A percentile compares a stretch with the other conserved stretches of the same genome.
phyloP scores from a whole-genome alignment of 1,140 invertebrate genomes.

The Megalopta genalis region DNA sequence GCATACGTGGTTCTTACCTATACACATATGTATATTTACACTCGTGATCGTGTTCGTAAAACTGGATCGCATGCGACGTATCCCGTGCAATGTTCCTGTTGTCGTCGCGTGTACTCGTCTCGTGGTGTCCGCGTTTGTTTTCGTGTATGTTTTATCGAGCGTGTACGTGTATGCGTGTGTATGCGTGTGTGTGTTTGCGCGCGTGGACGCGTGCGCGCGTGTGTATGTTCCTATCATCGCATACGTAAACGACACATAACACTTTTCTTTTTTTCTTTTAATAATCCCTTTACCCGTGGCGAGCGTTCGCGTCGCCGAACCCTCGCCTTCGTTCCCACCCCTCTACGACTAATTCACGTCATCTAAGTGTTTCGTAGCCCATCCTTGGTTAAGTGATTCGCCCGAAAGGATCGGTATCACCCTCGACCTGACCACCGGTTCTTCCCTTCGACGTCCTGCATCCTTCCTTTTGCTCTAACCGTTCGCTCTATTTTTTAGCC shows the following conservation, averaged over 20 bases:
- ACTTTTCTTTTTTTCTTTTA: constrained; percentile 43
- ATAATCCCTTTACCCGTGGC: constrained; percentile 45
- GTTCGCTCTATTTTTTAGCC: not conserved
- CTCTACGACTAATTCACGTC: constrained; percentile 52
- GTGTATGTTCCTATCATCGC: constrained; percentile 60
- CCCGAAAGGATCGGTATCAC: constrained; percentile 52
- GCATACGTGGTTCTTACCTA: constrained; percentile 48
- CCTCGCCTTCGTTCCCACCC: not conserved
- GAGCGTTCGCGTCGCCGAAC: constrained; percentile 21
- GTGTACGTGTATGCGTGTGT: constrained; percentile 10
- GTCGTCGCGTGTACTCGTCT: constrained; percentile 8
- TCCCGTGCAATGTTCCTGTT: not conserved
- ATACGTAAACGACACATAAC: constrained; percentile 67
- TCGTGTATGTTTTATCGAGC: not conserved
- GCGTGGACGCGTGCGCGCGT: constrained; percentile 22
- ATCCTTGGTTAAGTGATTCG: constrained; percentile 34
- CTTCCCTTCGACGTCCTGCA: not conserved
- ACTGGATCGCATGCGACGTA: constrained; percentile 33
- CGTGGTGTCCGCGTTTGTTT: too few species aligned
- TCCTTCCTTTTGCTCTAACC: not conserved
- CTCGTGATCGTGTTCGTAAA: not conserved
- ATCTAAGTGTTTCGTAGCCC: constrained; percentile 49
- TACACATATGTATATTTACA: constrained; percentile 45
- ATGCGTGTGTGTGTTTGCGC: too few species aligned
- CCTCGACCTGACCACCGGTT: constrained; percentile 9